These are phyloP conservation scores for Hesperophylax magnus DNA, from an alignment of 1,140 invertebrate genomes.

Conservation along the genomic window DNA sequence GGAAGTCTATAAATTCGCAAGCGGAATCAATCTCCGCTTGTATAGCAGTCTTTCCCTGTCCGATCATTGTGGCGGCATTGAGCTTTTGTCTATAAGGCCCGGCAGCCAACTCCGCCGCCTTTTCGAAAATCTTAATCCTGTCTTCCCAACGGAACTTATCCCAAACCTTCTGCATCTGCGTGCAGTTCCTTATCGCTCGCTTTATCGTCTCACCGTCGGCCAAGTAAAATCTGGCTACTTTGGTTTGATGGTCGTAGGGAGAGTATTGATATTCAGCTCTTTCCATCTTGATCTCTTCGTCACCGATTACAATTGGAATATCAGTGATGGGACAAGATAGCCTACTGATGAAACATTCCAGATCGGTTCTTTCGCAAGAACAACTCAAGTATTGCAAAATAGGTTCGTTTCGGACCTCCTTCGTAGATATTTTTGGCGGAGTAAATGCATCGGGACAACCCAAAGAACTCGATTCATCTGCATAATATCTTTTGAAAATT, in stretches of 20 bases:
- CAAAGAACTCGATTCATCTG: neutral
- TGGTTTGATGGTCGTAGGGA: constrained; percentile 87
- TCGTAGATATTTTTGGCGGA: neutral
- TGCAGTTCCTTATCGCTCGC: constrained; percentile 83
- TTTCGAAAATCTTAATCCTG: constrained; percentile 81
- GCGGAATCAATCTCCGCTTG: constrained; percentile 94
- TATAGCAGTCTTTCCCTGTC: constrained; percentile 91
- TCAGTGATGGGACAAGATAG: constrained; percentile 77
- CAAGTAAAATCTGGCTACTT: constrained; percentile 89
- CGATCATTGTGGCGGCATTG: constrained; percentile 94
- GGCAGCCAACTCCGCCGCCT: constrained; percentile 89
- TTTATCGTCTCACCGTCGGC: constrained; percentile 83
- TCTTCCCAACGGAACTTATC: constrained; percentile 81
- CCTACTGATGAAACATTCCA: constrained; percentile 77
- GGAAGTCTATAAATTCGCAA: constrained; percentile 42
- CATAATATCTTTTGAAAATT: neutral
- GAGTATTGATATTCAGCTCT: constrained; percentile 75
- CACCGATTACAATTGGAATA: constrained; percentile 90
- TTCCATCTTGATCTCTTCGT: constrained; percentile 83
- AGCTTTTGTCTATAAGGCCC: constrained; percentile 86
- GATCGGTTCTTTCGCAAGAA: constrained; percentile 80
- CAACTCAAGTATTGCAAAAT: constrained; percentile 81
- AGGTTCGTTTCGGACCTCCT: constrained; percentile 76
- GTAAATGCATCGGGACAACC: constrained; percentile 10
- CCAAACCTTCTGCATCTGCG: constrained; percentile 84